Percentiles rank a stretch among this genome's conserved stretches.
phyloP scores from a whole-genome alignment of 2,888 invertebrate genomes.

The Scrobipalpa costella region DNA sequence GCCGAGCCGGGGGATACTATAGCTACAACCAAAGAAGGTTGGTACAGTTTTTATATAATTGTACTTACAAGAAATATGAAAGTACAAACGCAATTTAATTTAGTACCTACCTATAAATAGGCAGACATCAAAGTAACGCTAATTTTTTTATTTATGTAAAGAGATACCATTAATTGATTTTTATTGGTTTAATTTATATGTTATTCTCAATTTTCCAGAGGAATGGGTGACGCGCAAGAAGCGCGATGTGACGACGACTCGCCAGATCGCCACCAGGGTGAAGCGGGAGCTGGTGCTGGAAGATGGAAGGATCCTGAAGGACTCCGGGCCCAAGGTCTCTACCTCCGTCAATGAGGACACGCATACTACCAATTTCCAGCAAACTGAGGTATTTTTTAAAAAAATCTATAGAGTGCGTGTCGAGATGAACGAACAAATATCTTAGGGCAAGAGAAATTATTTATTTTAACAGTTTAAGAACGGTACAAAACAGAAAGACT shows the following conservation, averaged over 20 bases:
- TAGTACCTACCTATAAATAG: too few species aligned
- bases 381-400: slow-evolving; percentile 85
- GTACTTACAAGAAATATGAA: too few species aligned
- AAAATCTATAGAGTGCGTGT: too few species aligned
- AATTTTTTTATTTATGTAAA: too few species aligned
- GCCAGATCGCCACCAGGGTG: slow-evolving; percentile 94
- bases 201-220: slow-evolving; percentile 82
- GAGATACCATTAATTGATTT: too few species aligned
- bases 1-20: slow-evolving; percentile 88
- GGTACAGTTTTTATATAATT: background rate
- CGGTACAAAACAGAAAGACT: too few species aligned
- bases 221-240: slow-evolving; percentile 96
- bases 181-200: background rate
- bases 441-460: too few species aligned
- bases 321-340: slow-evolving; percentile 94
- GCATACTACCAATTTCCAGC: slow-evolving; percentile 93
- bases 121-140: too few species aligned
- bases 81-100: background rate
- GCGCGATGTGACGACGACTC: slow-evolving; percentile 93
- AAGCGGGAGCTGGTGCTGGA: slow-evolving; percentile 94
- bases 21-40: slow-evolving; percentile 94
- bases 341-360: slow-evolving; percentile 95
- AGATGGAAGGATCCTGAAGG: slow-evolving; percentile 94
- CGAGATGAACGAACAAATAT: too few species aligned
- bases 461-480: too few species aligned